phyloP scores from a whole-genome alignment of 2,797 vertebrate species.

The Phaenicophaeus curvirostris region DNA sequence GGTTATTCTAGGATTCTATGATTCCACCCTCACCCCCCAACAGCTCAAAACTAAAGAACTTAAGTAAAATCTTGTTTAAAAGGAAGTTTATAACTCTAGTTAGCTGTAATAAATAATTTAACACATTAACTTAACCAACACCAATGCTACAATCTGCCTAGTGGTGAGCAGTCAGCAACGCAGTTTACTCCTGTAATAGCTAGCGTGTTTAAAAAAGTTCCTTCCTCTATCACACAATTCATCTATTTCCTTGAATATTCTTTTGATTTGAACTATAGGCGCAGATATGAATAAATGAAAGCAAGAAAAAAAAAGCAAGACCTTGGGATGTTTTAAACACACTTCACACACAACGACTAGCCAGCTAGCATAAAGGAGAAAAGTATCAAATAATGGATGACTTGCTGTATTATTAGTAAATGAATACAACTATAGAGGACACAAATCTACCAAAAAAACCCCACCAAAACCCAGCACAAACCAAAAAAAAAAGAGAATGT shows the following conservation, averaged over 20 bases:
- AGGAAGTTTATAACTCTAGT: neutral
- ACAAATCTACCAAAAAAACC: neutral
- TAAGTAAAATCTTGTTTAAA: neutral
- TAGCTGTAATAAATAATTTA: neutral
- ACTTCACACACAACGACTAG: neutral
- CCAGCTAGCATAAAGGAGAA: neutral
- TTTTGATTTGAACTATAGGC: neutral
- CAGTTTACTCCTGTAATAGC: neutral
- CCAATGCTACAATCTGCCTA: neutral
- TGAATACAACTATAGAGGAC: neutral
- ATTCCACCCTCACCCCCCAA: neutral
- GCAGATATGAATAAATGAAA: neutral
- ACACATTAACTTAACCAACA: neutral
- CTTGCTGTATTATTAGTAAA: neutral
- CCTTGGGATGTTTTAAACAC: neutral
- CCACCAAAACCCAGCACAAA: neutral
- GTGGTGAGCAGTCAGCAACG: neutral
- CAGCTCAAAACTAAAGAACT: neutral
- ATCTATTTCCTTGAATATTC: neutral
- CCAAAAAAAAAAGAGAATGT: neutral
- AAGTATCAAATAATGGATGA: neutral
- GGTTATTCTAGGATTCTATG: too few relatives aligned
- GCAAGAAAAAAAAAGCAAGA: neutral
- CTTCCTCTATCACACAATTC: neutral
- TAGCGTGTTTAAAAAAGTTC: neutral